These are phyloP conservation scores for Carassius auratus DNA, from an alignment of 2,113 vertebrate genomes.

Conservation along the genomic window DNA sequence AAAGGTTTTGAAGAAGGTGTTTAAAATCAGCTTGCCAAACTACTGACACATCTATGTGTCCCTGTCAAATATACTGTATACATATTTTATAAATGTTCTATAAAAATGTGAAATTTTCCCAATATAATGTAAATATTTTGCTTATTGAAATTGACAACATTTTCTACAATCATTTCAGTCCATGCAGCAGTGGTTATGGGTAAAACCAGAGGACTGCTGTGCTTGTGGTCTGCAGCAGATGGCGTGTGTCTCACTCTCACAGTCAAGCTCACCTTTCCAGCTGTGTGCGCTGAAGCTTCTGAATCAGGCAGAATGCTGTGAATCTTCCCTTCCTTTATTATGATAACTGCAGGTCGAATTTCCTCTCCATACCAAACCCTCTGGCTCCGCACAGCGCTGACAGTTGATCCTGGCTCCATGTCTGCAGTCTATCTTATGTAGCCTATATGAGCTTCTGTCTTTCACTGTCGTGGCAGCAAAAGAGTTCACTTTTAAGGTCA, in stretches of 20 bases:
- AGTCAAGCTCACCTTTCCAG: constrained; percentile 63
- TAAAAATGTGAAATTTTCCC: no score
- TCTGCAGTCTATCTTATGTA: neutral
- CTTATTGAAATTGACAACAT: no score
- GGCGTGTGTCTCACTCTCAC: neutral
- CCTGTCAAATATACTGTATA: no score
- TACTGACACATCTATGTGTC: no score
- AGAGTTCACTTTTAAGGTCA: neutral
- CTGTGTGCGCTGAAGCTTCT: constrained; percentile 44
- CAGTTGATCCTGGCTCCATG: constrained; percentile 72
- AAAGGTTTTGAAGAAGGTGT: neutral
- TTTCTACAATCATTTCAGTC: no score
- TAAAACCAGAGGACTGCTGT: neutral
- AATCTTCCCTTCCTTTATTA: constrained; percentile 77
- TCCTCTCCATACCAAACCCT: constrained; percentile 72
- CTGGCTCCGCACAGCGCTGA: constrained; percentile 73
- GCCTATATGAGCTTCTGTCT: neutral
- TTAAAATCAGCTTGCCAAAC: neutral
- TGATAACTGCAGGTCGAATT: constrained; percentile 73
- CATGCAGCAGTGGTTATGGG: no score
- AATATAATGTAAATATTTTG: no score
- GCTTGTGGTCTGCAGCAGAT: constrained; percentile 37
- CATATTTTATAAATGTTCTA: no score
- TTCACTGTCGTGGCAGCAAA: neutral
- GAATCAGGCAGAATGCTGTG: constrained; percentile 62